Percentiles rank a stretch among this genome's conserved stretches.
These are phyloP conservation scores for Trididemnum clinides DNA, from an alignment of 23 tunicate species.

Conservation along the genomic window DNA sequence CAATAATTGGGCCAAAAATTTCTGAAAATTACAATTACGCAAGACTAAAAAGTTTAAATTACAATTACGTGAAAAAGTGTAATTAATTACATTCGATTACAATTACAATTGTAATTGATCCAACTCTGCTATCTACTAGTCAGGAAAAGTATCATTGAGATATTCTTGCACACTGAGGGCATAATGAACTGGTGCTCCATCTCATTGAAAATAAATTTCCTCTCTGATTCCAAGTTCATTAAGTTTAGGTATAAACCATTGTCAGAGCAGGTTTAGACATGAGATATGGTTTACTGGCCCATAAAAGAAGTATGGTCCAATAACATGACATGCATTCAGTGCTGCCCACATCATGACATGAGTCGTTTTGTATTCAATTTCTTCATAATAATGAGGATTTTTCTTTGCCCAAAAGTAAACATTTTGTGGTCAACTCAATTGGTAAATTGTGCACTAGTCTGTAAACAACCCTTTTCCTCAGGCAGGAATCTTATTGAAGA, in stretches of 20 bases:
- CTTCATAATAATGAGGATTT: conserved; percentile 17
- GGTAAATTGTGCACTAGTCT: conserved; percentile 5
- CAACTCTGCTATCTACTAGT: too few species aligned
- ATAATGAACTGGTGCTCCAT: not conserved
- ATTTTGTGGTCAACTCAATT: conserved; percentile 4
- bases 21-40: too few species aligned
- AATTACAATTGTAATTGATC: too few species aligned
- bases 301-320: conserved; percentile 24
- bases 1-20: too few species aligned
- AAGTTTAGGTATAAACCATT: conserved; percentile 24
- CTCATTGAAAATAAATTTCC: conserved; percentile 16
- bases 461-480: conserved; percentile 18
- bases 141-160: not conserved
- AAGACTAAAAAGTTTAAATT: too few species aligned
- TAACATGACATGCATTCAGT: conserved; percentile 12
- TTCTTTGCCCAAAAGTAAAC: conserved; percentile 33
- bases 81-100: too few species aligned
- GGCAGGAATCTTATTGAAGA: conserved; percentile 2
- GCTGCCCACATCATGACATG: conserved; percentile 28
- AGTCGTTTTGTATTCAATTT: not conserved
- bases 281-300: conserved; percentile 16
- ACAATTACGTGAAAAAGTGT: too few species aligned
- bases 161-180: conserved; percentile 1
- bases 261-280: conserved; percentile 2
- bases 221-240: conserved; percentile 13